Conservation (phyloP, 2,797 vertebrate species). For the Zalophus californianus region DNA sequence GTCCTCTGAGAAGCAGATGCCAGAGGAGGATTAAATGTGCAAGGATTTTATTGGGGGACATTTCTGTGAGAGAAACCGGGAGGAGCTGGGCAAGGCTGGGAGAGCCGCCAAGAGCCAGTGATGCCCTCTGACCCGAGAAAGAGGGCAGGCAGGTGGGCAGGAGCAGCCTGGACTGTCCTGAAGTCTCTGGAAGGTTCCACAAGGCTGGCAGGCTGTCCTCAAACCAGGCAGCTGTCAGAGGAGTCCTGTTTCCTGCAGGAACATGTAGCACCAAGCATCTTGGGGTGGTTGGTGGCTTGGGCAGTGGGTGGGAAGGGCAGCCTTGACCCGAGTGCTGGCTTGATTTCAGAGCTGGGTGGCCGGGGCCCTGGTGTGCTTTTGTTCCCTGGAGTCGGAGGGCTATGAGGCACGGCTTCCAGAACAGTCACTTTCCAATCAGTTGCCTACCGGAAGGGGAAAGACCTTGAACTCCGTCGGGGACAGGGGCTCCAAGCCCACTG, state of each 20-base stretch:
- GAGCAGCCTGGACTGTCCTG: not conserved
- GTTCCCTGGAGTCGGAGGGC: not conserved
- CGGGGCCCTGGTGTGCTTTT: not conserved
- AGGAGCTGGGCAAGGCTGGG: not conserved
- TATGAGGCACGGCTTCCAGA: not conserved
- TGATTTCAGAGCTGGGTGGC: not conserved
- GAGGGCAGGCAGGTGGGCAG: not conserved
- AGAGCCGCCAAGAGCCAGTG: not conserved
- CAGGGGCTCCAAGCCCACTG: not conserved
- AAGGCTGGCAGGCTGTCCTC: not conserved
- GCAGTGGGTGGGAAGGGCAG: not conserved
- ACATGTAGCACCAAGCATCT: not conserved
- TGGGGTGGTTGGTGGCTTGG: not conserved
- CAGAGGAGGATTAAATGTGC: not conserved
- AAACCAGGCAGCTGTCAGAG: constrained; percentile 20
- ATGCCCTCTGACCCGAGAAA: not conserved
- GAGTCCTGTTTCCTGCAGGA: not conserved
- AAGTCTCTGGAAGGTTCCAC: not conserved
- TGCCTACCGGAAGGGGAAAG: not conserved
- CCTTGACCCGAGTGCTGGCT: not conserved
- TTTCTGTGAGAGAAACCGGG: not conserved
- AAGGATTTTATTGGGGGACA: constrained; percentile 46
- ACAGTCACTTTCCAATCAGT: not conserved
- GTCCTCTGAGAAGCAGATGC: not conserved
- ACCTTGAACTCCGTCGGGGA: not conserved